phyloP scores from a whole-genome alignment of 2,113 vertebrate genomes.

The Emydocephalus ijimae region DNA sequence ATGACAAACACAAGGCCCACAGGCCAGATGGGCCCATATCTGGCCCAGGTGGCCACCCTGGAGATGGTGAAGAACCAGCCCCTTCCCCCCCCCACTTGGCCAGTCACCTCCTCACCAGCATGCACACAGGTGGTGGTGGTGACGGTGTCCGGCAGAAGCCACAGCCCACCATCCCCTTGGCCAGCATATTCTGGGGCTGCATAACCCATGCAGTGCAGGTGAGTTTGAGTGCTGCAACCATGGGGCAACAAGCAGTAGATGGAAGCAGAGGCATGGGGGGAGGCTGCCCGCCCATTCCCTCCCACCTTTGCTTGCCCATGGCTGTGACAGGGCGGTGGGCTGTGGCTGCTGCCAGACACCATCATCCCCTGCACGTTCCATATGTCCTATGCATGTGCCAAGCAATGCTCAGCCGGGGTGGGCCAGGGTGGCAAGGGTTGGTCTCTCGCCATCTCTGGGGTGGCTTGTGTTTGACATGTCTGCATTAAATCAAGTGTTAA shows the following conservation, averaged over 20 bases:
- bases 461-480: neutral
- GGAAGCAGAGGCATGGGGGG: neutral
- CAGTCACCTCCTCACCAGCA: accelerated
- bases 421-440: neutral
- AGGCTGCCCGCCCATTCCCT: neutral
- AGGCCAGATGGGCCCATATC: neutral
- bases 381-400: neutral
- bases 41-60: accelerated
- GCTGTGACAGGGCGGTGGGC: neutral
- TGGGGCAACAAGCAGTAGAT: neutral
- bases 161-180: neutral
- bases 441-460: neutral
- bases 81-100: accelerated
- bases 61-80: neutral
- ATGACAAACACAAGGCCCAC: neutral
- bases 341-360: neutral
- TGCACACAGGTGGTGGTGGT: neutral
- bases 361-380: accelerated
- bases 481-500: neutral
- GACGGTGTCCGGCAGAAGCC: neutral
- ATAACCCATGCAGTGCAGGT: neutral
- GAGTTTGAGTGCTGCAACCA: neutral
- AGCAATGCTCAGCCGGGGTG: accelerated
- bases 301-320: neutral
- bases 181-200: neutral